A percentile compares a stretch with the other conserved stretches of the same genome.
phyloP scores from a whole-genome alignment of 2,797 vertebrate species.

The Nannoperca obscura region DNA sequence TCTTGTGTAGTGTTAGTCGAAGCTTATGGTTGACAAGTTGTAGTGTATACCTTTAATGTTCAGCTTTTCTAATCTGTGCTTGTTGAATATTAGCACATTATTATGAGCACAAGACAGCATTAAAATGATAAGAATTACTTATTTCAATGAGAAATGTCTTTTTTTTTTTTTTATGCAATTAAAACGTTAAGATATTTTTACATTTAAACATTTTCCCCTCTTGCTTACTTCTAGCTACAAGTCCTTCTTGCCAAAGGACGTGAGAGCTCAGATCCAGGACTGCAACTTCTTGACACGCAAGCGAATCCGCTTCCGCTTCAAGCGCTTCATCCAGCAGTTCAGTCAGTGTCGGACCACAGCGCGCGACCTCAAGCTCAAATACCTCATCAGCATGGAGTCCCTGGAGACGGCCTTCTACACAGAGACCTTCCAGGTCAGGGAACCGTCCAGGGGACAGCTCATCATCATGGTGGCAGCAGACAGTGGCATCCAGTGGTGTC shows the following conservation, averaged over 20 bases:
- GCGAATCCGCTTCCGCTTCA: conserved; percentile 96
- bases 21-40: neutral
- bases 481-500: conserved; percentile 84
- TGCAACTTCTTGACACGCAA: conserved; percentile 96
- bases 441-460: conserved; percentile 86
- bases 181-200: neutral
- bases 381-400: conserved; percentile 96
- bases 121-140: neutral
- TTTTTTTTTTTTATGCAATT: neutral
- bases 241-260: conserved; percentile 93
- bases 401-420: conserved; percentile 94
- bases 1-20: neutral
- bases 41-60: neutral
- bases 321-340: conserved; percentile 83
- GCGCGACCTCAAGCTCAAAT: conserved; percentile 96
- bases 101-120: neutral
- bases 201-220: neutral
- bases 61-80: neutral
- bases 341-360: conserved; percentile 86
- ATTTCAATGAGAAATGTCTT: neutral
- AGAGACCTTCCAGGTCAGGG: conserved; percentile 93
- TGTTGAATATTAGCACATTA: neutral
- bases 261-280: conserved; percentile 93
- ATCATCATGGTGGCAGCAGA: conserved; percentile 92
- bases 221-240: conserved; percentile 90